Base-by-base conservation (phyloP, 2,797 vertebrate genomes). In the Sardinella longiceps region DNA sequence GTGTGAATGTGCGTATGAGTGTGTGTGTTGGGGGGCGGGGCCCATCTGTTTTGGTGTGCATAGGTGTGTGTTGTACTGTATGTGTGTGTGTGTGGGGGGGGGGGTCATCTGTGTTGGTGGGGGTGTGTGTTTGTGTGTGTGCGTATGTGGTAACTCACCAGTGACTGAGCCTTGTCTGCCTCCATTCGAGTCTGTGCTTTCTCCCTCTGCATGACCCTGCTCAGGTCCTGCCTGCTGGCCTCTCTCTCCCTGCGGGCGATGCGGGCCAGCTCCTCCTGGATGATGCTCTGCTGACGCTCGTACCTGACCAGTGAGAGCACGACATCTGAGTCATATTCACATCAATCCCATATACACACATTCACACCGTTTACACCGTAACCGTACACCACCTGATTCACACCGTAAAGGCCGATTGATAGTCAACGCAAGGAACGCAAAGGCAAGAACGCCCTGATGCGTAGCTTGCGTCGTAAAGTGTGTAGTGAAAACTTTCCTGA, bases 181-280 rank as follows among this genome's bases (percentile, higher is more conserved):
- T 97, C 96, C 84, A 93, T 93, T 0, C 82, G 91, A 33, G 84
- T 15, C 30, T 56, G 45, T 18, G 0, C 84, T 88, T 92, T 93
- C 83, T 94, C 91, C 87, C 60, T 63, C 81, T 91, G 92, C 12
- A 94, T 89, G 80, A 91, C 88, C 20, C 85, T 84, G 11, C 85
- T 93, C 83, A 91, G 85, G 85, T 94, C 93, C 83, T 95, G 93
- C 0, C 58, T 91, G 0, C 92, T 92, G 30, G 94, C 93, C 89
- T 97, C 95, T 37, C 90, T 93, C 83, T 98, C 97, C 87, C 90
- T 94, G 80, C 92, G 93, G 1, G 93, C 95, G 82, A 94, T 88
- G 33, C 92, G 94, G 46, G 94, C 88, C 89, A 96, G 39, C 83
- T 97, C 95, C 46, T 98, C 96, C 83, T 96, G 96, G 85, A 96